These are phyloP conservation scores for Aptenodytes patagonicus DNA, from an alignment of 2,113 vertebrate genomes.

Conservation along the genomic window DNA sequence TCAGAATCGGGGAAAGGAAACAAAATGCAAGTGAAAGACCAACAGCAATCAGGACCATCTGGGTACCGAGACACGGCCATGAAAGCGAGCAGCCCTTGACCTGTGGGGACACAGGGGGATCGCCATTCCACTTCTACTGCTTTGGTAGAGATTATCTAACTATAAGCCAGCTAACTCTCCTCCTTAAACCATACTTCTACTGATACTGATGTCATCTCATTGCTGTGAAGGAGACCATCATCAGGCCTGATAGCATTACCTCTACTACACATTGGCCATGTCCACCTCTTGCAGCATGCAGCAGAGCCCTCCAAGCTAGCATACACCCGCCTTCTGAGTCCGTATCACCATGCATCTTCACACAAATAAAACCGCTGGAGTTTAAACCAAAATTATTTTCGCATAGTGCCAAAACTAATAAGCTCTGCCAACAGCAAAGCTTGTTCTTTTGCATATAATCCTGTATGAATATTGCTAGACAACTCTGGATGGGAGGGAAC, in stretches of 20 bases:
- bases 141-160: neutral
- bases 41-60: neutral
- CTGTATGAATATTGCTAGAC: neutral
- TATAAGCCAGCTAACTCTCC: neutral
- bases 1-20: conserved; percentile 44
- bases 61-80: neutral
- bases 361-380: neutral
- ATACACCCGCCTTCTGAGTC: accelerated
- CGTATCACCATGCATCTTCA: accelerated
- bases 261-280: accelerated
- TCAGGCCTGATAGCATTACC: neutral
- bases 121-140: neutral
- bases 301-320: neutral
- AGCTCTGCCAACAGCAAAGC: neutral
- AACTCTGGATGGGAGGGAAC: neutral
- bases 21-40: conserved; percentile 5
- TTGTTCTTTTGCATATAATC: neutral
- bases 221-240: neutral
- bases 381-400: neutral
- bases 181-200: neutral
- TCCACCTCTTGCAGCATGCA: accelerated
- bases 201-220: neutral
- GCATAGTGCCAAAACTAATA: neutral
- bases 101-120: accelerated
- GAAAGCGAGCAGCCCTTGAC: neutral